Conservation (phyloP, 2,888 invertebrate species). For the Bibio marci region DNA sequence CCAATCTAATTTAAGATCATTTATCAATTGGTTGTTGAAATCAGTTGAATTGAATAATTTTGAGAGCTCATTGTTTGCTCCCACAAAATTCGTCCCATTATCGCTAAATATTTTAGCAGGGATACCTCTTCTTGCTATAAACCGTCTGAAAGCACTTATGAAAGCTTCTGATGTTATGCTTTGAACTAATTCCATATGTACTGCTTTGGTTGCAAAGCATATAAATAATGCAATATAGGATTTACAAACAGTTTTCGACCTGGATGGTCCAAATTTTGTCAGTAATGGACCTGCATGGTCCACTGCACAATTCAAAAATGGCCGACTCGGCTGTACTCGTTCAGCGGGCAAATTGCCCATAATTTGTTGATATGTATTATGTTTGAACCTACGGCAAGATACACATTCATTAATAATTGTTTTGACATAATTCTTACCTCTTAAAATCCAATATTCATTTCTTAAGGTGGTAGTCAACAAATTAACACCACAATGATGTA, state of each 20-base stretch:
- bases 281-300: conserved; percentile 13
- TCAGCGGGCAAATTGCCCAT: conserved; percentile 10
- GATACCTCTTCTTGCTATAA: not conserved
- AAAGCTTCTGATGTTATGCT: not conserved
- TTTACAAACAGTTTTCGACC: too few species aligned
- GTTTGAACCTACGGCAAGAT: too few species aligned
- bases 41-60: too few species aligned
- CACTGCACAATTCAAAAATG: conserved; percentile 12
- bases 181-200: not conserved
- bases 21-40: too few species aligned
- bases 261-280: conserved; percentile 1
- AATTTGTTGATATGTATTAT: too few species aligned
- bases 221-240: not conserved
- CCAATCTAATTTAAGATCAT: not conserved
- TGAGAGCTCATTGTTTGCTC: not conserved
- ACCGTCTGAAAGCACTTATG: not conserved
- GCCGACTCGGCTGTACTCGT: conserved; percentile 8
- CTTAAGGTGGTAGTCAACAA: too few species aligned
- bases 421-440: too few species aligned
- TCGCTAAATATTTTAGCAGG: not conserved
- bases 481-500: too few species aligned
- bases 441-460: too few species aligned
- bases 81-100: not conserved
- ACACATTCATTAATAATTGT: too few species aligned
- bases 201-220: not conserved